phyloP scores from a whole-genome alignment of 2,113 vertebrate genomes.

The Monopterus albus region DNA sequence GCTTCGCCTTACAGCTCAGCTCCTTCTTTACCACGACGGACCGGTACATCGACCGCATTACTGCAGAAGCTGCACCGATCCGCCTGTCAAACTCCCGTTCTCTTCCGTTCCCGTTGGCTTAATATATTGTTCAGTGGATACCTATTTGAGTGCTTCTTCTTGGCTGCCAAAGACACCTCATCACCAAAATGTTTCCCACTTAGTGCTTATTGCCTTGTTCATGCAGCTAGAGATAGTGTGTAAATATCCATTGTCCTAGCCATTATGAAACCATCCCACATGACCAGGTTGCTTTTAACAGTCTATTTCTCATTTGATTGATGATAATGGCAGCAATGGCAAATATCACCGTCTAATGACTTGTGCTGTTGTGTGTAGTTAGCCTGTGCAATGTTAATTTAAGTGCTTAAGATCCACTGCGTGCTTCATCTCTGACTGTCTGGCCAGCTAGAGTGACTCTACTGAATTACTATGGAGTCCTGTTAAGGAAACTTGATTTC shows the following conservation, averaged over 20 bases:
- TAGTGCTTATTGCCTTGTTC: conserved; percentile 62
- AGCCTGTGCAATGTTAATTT: conserved; percentile 25
- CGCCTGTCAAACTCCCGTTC: no score
- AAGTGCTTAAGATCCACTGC: conserved; percentile 32
- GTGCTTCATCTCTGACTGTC: neutral
- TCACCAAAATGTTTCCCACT: no score
- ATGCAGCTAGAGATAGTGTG: conserved; percentile 42
- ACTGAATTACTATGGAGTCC: conserved; percentile 20
- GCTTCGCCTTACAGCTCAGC: no score
- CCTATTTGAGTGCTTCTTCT: no score
- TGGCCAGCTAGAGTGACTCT: neutral
- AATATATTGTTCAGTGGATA: no score
- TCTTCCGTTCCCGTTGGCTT: no score
- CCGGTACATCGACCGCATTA: no score
- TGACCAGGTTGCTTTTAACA: conserved; percentile 49
- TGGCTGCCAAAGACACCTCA: no score
- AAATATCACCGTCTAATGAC: conserved; percentile 52
- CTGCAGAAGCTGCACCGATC: no score
- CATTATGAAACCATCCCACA: conserved; percentile 55
- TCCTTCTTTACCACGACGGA: no score
- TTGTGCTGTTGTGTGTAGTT: conserved; percentile 44
- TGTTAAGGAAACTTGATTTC: conserved; percentile 17
- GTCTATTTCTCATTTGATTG: conserved; percentile 44
- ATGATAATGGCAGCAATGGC: conserved; percentile 61
- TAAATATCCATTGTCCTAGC: conserved; percentile 42